Evolutionary conservation across 2,113 vertebrate genomes (phyloP).

Genomic region (human (Homo sapiens)): DNA sequence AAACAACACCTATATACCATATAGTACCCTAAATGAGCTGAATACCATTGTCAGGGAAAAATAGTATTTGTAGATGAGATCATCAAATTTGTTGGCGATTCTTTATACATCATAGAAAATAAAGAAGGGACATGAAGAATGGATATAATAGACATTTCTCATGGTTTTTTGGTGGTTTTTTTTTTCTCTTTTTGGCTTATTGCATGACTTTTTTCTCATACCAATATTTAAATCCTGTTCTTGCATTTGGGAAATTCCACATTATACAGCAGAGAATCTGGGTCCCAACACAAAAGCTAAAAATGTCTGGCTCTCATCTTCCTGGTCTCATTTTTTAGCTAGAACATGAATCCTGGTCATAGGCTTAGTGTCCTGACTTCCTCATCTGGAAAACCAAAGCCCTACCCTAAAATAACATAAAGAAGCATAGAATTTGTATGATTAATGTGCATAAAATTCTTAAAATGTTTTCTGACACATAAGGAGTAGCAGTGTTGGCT

Average conservation of each 20-base stretch:
- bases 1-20: neutral
- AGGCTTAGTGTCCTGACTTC: neutral
- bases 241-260: neutral
- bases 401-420: neutral
- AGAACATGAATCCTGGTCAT: slow-evolving; percentile 13
- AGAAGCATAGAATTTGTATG: neutral
- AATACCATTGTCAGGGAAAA: neutral
- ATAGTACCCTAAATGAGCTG: neutral
- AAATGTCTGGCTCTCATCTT: slow-evolving; percentile 4
- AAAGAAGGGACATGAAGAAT: neutral
- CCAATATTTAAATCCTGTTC: neutral
- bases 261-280: neutral
- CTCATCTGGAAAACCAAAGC: neutral
- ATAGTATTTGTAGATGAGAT: neutral
- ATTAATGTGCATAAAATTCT: neutral
- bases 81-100: neutral
- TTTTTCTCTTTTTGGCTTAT: too few species aligned
- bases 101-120: neutral
- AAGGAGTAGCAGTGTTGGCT: neutral
- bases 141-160: neutral
- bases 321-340: slow-evolving; percentile 35
- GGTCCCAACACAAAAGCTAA: slow-evolving; percentile 30
- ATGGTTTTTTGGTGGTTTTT: neutral
- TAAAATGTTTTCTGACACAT: neutral
- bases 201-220: neutral